A percentile compares a stretch with the other conserved stretches of the same genome.
These are phyloP conservation scores for Netelia fuscicornis DNA, from an alignment of 2,888 invertebrate genomes.

Conservation along the genomic window DNA sequence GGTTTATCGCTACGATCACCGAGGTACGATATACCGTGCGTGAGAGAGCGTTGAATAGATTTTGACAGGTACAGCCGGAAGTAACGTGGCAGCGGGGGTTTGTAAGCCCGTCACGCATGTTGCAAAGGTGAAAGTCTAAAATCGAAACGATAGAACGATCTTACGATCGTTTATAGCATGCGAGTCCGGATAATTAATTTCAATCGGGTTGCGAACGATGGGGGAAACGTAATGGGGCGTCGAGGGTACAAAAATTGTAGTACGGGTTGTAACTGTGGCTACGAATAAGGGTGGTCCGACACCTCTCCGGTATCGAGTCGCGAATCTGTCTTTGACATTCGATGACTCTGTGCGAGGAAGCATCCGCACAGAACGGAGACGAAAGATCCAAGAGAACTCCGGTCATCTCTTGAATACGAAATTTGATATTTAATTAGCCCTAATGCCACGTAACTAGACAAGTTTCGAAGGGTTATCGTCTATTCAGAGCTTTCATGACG, in stretches of 20 bases:
- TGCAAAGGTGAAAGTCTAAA: background rate
- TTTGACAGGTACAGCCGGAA: slow-evolving; percentile 60
- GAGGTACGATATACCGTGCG: slow-evolving; percentile 49
- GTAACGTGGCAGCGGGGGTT: slow-evolving; percentile 45
- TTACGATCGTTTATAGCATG: slow-evolving; percentile 57
- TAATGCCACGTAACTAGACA: slow-evolving; percentile 73
- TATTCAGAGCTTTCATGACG: slow-evolving; percentile 15
- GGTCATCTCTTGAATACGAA: slow-evolving; percentile 70
- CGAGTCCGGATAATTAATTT: slow-evolving; percentile 75
- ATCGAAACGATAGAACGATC: slow-evolving; percentile 22
- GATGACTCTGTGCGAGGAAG: slow-evolving; percentile 66
- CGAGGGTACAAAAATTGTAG: slow-evolving; percentile 22
- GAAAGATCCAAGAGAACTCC: slow-evolving; percentile 36
- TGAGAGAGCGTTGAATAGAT: slow-evolving; percentile 47
- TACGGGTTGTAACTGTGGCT: slow-evolving; percentile 12
- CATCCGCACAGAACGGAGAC: slow-evolving; percentile 49
- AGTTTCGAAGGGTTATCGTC: slow-evolving; percentile 68
- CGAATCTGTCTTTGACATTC: slow-evolving; percentile 77
- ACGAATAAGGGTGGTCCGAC: slow-evolving; percentile 44
- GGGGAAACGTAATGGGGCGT: slow-evolving; percentile 28
- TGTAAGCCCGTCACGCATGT: slow-evolving; percentile 53
- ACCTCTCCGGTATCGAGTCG: slow-evolving; percentile 76
- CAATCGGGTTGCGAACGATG: slow-evolving; percentile 62
- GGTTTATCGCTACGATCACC: slow-evolving; percentile 13
- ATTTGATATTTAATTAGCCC: slow-evolving; percentile 81